Conservation (phyloP, 1,140 invertebrate genomes). For the Patella vulgata region DNA sequence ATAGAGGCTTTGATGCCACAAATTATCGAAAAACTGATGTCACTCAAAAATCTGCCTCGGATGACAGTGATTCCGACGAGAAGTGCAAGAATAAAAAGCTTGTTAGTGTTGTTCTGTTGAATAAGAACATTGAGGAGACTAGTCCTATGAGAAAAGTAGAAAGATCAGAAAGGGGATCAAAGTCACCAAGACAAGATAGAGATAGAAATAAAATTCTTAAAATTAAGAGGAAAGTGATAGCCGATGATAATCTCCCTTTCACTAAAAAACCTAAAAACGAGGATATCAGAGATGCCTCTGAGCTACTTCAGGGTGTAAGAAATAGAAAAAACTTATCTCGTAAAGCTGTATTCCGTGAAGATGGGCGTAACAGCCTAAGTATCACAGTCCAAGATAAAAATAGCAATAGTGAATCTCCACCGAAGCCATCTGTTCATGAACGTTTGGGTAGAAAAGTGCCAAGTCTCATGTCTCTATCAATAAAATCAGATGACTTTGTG, state of each 20-base stretch:
- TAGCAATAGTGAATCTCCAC: background rate
- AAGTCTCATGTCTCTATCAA: background rate
- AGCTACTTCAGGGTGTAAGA: background rate
- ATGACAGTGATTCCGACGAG: slow-evolving; percentile 1
- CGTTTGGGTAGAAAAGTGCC: slow-evolving; percentile 5
- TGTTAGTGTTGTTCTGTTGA: slow-evolving; percentile 23
- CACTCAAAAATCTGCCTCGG: background rate
- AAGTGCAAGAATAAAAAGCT: slow-evolving; percentile 13
- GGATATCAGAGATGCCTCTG: background rate
- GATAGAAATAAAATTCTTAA: background rate
- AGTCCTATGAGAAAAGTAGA: background rate
- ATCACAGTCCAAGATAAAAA: background rate
- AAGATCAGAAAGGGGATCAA: background rate
- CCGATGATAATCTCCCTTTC: background rate
- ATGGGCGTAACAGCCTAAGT: background rate
- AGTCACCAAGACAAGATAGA: background rate
- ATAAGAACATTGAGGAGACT: background rate
- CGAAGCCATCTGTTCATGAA: slow-evolving; percentile 13
- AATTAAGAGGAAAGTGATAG: background rate
- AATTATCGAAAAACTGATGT: background rate
- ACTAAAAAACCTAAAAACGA: background rate
- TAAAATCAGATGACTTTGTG: background rate
- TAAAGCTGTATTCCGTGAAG: background rate
- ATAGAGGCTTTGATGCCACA: background rate
- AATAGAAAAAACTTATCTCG: background rate